phyloP scores from a whole-genome alignment of 2,888 invertebrate species.

The Deroplatys truncata region DNA sequence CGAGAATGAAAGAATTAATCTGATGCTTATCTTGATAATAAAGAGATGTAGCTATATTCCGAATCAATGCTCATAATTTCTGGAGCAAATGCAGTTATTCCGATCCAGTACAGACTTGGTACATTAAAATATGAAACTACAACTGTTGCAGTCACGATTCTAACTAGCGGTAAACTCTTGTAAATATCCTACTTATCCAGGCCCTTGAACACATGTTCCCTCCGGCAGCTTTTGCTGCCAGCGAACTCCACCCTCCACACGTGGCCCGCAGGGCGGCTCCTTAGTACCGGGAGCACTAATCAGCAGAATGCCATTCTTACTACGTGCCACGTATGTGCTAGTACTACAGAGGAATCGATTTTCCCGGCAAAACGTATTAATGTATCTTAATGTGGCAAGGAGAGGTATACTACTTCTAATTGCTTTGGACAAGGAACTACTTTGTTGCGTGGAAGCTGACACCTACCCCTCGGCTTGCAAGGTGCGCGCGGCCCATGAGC shows the following conservation, averaged over 20 bases:
- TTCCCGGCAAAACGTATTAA: neutral
- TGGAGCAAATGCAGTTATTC: no score
- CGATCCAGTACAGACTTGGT: no score
- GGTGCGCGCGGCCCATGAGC: slow-evolving; percentile 1
- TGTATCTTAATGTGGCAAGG: neutral
- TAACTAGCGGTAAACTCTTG: no score
- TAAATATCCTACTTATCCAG: no score
- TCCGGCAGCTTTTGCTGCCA: neutral
- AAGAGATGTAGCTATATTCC: no score
- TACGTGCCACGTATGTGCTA: neutral
- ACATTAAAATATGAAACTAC: no score
- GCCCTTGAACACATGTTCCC: no score
- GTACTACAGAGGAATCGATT: neutral
- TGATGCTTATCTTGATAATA: no score
- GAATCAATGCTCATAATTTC: no score
- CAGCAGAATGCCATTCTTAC: neutral
- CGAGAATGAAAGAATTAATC: no score
- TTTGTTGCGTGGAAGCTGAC: neutral
- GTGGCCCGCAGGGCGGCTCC: neutral
- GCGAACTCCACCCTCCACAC: neutral
- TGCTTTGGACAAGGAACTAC: neutral
- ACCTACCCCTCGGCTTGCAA: neutral
- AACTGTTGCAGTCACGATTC: no score
- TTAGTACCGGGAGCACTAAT: neutral
- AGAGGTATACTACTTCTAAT: neutral